These are phyloP conservation scores for Torymus texanus DNA, from an alignment of 2,888 invertebrate species.

Conservation along the genomic window DNA sequence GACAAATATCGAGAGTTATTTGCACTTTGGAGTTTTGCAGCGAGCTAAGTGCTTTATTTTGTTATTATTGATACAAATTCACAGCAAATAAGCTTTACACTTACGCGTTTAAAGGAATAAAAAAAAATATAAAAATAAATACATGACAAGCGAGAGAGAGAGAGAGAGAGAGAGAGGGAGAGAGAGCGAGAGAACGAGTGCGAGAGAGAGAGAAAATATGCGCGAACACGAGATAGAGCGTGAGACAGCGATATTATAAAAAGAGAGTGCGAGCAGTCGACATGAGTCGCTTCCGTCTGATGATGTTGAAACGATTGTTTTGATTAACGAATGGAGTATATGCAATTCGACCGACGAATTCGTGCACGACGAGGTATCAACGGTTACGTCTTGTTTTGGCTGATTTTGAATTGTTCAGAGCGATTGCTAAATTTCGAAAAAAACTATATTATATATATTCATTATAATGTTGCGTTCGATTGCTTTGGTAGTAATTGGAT, in stretches of 20 bases:
- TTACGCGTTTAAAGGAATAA: slow-evolving; percentile 53
- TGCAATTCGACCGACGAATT: slow-evolving; percentile 22
- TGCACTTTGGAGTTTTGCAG: slow-evolving; percentile 59
- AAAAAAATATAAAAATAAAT: slow-evolving; percentile 44
- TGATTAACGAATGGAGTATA: not conserved
- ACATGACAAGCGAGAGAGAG: slow-evolving; percentile 14
- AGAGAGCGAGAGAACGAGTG: slow-evolving; percentile 3
- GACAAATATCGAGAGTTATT: slow-evolving; percentile 53
- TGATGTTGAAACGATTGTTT: too few relatives aligned
- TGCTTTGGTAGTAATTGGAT: too few relatives aligned
- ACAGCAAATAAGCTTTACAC: slow-evolving; percentile 58
- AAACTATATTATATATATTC: too few relatives aligned
- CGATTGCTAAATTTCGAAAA: not conserved
- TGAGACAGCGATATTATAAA: slow-evolving; percentile 37
- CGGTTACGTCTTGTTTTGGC: not conserved
- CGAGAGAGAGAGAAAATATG: slow-evolving; percentile 23
- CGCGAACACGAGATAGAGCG: slow-evolving; percentile 25
- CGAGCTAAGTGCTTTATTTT: slow-evolving; percentile 59
- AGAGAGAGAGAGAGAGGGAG: slow-evolving; percentile 25
- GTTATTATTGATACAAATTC: slow-evolving; percentile 58
- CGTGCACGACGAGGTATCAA: slow-evolving; percentile 29
- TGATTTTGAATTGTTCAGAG: not conserved
- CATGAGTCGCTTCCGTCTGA: too few relatives aligned
- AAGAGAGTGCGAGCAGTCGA: slow-evolving; percentile 48
- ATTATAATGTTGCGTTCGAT: too few relatives aligned